phyloP scores from a whole-genome alignment of 1,140 invertebrate genomes.

The Drosophila arizonae region DNA sequence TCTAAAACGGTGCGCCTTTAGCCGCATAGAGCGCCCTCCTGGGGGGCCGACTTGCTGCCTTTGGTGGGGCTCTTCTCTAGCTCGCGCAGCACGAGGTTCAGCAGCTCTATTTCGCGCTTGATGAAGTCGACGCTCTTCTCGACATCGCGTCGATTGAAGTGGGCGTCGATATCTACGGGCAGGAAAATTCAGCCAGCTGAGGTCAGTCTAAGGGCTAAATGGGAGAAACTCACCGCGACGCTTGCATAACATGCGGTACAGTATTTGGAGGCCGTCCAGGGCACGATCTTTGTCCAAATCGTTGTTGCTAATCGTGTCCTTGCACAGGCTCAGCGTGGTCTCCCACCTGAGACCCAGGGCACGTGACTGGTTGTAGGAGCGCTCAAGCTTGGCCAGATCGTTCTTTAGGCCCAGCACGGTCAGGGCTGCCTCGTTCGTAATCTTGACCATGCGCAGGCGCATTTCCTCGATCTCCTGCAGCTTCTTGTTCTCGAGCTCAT shows the following conservation, averaged over 20 bases:
- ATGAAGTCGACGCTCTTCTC: constrained; percentile 46
- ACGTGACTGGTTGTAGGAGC: constrained; percentile 61
- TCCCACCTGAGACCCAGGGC: constrained; percentile 67
- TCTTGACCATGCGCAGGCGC: constrained; percentile 62
- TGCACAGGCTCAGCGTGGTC: constrained; percentile 58
- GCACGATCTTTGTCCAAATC: constrained; percentile 61
- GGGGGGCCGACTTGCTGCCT: constrained; percentile 15
- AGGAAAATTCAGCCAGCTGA: background rate
- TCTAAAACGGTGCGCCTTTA: background rate
- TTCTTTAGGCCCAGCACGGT: constrained; percentile 72
- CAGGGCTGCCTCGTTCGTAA: constrained; percentile 65
- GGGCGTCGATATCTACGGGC: constrained; percentile 36
- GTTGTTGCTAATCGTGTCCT: constrained; percentile 51
- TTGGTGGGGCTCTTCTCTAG: constrained; percentile 27
- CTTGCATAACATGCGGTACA: constrained; percentile 61
- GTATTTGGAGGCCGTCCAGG: constrained; percentile 55
- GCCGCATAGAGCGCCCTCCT: constrained; percentile 12
- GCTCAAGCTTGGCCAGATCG: constrained; percentile 65
- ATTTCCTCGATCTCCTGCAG: constrained; percentile 62
- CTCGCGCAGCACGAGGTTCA: constrained; percentile 33
- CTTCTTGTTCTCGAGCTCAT: constrained; percentile 50
- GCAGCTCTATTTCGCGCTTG: constrained; percentile 46
- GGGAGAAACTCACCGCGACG: constrained; percentile 50
- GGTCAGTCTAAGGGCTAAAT: background rate
- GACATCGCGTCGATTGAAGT: constrained; percentile 33